Evolutionary conservation across 53 echinoderm and acorn worm genomes (phyloP).

Genomic region (Actinopyga echinites): DNA sequence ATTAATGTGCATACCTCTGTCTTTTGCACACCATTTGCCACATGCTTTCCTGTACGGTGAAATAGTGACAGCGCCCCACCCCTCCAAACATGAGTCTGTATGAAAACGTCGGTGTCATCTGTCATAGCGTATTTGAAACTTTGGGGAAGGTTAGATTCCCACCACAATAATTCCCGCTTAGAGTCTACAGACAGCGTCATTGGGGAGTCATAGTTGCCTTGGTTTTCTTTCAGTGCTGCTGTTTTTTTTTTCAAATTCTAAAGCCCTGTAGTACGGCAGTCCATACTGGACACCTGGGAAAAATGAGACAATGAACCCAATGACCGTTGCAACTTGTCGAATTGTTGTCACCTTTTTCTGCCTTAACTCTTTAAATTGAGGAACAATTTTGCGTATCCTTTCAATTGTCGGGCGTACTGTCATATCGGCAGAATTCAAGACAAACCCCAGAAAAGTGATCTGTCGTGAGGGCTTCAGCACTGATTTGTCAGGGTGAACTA

Average conservation of each 20-base stretch:
- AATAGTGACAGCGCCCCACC: background rate
- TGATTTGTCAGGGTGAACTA: no score
- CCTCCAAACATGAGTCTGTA: background rate
- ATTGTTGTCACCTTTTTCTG: background rate
- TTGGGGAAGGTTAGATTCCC: background rate
- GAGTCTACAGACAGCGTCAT: background rate
- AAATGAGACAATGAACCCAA: background rate
- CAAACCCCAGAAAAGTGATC: conserved; percentile 33
- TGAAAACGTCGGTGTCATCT: background rate
- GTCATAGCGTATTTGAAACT: background rate
- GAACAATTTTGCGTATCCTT: background rate
- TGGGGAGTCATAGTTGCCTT: background rate
- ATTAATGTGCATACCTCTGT: background rate
- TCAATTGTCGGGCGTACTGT: background rate
- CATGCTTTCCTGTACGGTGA: background rate
- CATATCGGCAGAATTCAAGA: conserved; percentile 6
- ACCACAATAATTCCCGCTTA: conserved; percentile 3
- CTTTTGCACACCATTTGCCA: background rate
- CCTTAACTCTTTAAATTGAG: background rate
- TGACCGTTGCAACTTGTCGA: background rate
- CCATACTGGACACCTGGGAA: background rate
- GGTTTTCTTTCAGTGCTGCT: background rate
- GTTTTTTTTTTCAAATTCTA: no score
- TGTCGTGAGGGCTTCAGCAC: no score
- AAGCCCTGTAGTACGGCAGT: no score